phyloP scores from a whole-genome alignment of 2,888 invertebrate species.

The Rotaria magnacalcarata region DNA sequence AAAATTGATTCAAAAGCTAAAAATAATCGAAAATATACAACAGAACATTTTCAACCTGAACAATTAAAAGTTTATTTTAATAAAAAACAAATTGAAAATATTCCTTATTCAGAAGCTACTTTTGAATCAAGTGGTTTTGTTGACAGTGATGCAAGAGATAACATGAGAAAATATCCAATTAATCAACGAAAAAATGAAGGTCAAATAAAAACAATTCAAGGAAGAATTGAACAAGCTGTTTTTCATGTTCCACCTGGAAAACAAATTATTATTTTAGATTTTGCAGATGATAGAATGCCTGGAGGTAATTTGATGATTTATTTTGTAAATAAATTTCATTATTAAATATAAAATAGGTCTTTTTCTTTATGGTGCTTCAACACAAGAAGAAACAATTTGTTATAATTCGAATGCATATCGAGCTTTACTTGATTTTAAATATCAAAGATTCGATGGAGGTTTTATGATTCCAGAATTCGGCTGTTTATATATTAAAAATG shows the following conservation, averaged over 20 bases:
- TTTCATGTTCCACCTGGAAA: not conserved
- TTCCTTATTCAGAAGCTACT: not conserved
- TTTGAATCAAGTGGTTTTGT: not conserved
- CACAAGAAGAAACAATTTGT: conserved; percentile 32
- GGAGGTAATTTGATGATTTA: not conserved
- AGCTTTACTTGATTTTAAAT: conserved; percentile 19
- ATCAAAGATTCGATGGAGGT: not conserved
- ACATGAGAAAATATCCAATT: not conserved
- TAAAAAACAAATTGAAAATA: not conserved
- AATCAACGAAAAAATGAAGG: not conserved
- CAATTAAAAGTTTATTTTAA: conserved; percentile 8
- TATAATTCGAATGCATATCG: not conserved
- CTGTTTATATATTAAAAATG: not conserved
- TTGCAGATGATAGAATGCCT: conserved; percentile 32
- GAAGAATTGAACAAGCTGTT: not conserved
- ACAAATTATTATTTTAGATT: conserved; percentile 17
- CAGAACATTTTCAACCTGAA: not conserved
- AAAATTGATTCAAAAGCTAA: not conserved
- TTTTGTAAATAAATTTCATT: no score
- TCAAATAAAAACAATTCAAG: not conserved
- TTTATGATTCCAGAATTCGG: conserved; percentile 24
- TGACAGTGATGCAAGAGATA: not conserved
- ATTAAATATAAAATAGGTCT: not conserved
- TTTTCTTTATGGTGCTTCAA: not conserved
- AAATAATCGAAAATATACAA: not conserved